A percentile compares a stretch with the other conserved stretches of the same genome.
These are phyloP conservation scores for pig (Sus scrofa) DNA, from an alignment of 2,113 vertebrate species.

Conservation along the genomic window T2T-Sscrofa CM000816.6:66041001-66041500, in stretches of 20 bases:
- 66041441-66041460: not conserved
- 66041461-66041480: not conserved
- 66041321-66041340: not conserved
- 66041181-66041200: not conserved
- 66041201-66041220: not conserved
- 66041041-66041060: no score
- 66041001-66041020: no score
- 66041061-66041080: no score
- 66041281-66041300: not conserved
- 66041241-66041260: not conserved
- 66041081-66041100: constrained; percentile 8
- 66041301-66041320: not conserved
- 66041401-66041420: not conserved
- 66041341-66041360: not conserved
- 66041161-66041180: not conserved
- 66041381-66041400: not conserved
- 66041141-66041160: not conserved
- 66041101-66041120: not conserved
- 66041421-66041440: not conserved
- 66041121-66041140: not conserved
- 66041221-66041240: not conserved
- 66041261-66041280: not conserved
- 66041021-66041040: no score
- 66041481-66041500: not conserved
- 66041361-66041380: not conserved